Percentiles rank a stretch among this genome's conserved stretches.
phyloP scores from a whole-genome alignment of 1,140 invertebrate genomes.

The Antheraea mylitta region DNA sequence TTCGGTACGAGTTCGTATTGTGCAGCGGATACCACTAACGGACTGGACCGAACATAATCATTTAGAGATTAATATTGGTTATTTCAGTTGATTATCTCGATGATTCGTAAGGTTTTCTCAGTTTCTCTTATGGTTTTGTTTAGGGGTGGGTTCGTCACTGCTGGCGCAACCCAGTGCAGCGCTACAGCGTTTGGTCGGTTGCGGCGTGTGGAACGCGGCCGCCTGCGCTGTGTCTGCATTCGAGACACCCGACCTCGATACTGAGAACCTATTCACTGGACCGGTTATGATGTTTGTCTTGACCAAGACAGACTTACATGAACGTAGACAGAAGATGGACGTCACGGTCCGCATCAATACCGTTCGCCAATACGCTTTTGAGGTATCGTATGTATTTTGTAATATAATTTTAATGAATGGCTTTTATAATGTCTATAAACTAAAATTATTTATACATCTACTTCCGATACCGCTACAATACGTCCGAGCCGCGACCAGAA shows the following conservation, averaged over 20 bases:
- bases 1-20: no score
- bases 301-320: constrained; percentile 50
- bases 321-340: constrained; percentile 61
- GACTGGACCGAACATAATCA: no score
- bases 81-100: no score
- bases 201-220: constrained; percentile 41
- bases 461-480: no score
- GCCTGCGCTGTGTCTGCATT: constrained; percentile 50
- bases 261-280: constrained; percentile 46
- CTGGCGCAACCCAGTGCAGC: constrained; percentile 91
- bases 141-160: constrained; percentile 83
- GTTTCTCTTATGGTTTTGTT: not conserved
- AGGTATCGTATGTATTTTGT: constrained; percentile 51
- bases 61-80: no score
- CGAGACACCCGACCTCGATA: constrained; percentile 49
- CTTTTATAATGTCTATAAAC: no score
- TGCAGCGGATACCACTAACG: no score
- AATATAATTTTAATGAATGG: no score
- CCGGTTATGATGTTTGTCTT: constrained; percentile 65
- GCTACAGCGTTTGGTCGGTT: constrained; percentile 83
- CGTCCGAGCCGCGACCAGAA: no score
- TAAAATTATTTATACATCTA: no score
- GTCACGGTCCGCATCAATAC: constrained; percentile 63
- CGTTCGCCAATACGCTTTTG: constrained; percentile 69
- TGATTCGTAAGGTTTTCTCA: no score